Evolutionary conservation across 2,888 invertebrate species (phyloP).

Genomic region (Dicranocentrus wangi): DNA sequence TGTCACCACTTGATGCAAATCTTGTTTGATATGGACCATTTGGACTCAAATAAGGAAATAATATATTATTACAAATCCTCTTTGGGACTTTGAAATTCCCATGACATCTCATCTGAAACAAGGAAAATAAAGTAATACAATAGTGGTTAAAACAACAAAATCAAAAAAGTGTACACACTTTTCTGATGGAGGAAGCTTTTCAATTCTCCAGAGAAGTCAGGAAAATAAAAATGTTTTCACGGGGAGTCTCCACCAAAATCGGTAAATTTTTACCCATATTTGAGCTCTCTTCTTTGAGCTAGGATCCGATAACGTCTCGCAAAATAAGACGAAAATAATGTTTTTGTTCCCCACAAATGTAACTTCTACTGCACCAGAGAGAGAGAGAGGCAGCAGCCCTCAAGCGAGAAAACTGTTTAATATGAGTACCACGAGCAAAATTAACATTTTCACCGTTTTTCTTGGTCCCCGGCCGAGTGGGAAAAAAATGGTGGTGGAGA

Average conservation of each 20-base stretch:
- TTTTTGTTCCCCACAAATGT: not conserved
- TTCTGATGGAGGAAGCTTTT: too few species aligned
- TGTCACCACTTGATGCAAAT: slow-evolving; percentile 31
- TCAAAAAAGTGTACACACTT: not conserved
- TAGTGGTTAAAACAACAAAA: not conserved
- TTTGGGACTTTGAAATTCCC: slow-evolving; percentile 54
- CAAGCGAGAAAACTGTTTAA: slow-evolving; percentile 18
- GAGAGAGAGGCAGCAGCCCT: not conserved
- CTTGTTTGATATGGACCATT: slow-evolving; percentile 34
- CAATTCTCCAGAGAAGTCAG: too few species aligned
- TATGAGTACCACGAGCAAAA: slow-evolving; percentile 30
- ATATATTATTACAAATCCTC: slow-evolving; percentile 55
- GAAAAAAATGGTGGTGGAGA: slow-evolving; percentile 1
- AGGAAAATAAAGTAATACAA: not conserved
- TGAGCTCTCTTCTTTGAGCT: not conserved
- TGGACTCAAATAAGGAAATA: slow-evolving; percentile 1
- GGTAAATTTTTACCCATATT: not conserved
- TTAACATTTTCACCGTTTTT: slow-evolving; percentile 50
- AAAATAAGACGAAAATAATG: too few species aligned
- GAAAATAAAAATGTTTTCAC: not conserved
- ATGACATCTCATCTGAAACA: slow-evolving; percentile 42
- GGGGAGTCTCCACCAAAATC: too few species aligned
- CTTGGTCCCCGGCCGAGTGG: not conserved
- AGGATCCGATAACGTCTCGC: too few species aligned
- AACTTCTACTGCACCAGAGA: slow-evolving; percentile 8